Evolutionary conservation across 2,113 vertebrate species (phyloP).

Genomic region (Ptilonorhynchus violaceus): DNA sequence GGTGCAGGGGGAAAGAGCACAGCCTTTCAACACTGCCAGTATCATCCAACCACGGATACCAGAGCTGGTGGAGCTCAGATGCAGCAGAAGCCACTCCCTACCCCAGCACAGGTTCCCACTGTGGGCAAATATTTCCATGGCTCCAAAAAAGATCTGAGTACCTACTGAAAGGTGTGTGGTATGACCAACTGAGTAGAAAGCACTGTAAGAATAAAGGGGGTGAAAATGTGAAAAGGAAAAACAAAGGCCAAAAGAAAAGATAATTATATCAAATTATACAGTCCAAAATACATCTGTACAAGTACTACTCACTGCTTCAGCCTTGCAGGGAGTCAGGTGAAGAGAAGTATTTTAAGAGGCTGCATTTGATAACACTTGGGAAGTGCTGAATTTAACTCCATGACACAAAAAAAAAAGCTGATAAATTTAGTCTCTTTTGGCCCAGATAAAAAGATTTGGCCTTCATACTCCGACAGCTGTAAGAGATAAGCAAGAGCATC

Average conservation of each 20-base stretch:
- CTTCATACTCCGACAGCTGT: neutral
- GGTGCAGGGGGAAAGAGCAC: neutral
- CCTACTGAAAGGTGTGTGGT: accelerated
- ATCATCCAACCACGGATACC: neutral
- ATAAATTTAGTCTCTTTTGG: neutral
- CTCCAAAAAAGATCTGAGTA: neutral
- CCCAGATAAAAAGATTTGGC: neutral
- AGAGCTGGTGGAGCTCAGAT: neutral
- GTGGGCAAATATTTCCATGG: neutral
- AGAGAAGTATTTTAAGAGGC: neutral
- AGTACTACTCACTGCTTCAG: neutral
- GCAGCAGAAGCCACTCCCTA: neutral
- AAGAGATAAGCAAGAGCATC: neutral
- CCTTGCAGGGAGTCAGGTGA: neutral
- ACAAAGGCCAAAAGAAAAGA: neutral
- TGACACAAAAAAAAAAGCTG: neutral
- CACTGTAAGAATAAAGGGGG: neutral
- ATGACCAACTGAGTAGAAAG: neutral
- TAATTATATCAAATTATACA: neutral
- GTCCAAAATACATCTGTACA: neutral
- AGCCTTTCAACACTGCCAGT: neutral
- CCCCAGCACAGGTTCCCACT: neutral
- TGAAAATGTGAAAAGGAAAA: neutral
- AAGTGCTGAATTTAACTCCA: neutral
- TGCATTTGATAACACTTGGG: neutral